These are phyloP conservation scores for Panorpa germanica DNA, from an alignment of 2,888 invertebrate species.

Conservation along the genomic window DNA sequence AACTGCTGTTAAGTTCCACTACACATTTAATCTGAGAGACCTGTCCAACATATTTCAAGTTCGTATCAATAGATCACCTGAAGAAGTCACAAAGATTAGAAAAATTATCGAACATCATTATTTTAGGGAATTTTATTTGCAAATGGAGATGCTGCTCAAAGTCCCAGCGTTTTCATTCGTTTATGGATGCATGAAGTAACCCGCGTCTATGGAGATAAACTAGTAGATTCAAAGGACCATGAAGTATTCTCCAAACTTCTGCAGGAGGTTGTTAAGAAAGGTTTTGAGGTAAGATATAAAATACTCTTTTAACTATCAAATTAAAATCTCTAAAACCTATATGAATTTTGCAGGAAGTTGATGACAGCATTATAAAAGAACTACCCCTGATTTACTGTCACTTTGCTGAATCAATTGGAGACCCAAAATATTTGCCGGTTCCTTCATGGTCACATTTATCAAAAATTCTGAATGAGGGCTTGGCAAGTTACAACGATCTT, in stretches of 20 bases:
- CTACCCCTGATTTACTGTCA: slow-evolving; percentile 78
- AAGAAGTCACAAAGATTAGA: too few species aligned
- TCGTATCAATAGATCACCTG: slow-evolving; percentile 11
- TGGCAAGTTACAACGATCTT: slow-evolving; percentile 74
- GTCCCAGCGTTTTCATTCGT: slow-evolving; percentile 51
- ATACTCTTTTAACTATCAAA: too few species aligned
- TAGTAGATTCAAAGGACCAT: slow-evolving; percentile 63
- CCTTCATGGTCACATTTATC: slow-evolving; percentile 52
- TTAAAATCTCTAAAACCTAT: too few species aligned
- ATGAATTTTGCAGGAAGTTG: slow-evolving; percentile 60
- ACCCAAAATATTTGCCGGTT: slow-evolving; percentile 72
- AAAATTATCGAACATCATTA: too few species aligned
- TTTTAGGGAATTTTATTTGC: slow-evolving; percentile 68
- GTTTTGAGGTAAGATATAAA: slow-evolving; percentile 49
- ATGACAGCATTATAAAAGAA: slow-evolving; percentile 53
- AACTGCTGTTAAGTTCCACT: slow-evolving; percentile 90
- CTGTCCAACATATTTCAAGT: slow-evolving; percentile 87
- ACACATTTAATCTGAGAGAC: slow-evolving; percentile 82
- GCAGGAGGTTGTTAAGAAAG: slow-evolving; percentile 63
- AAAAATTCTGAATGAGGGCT: slow-evolving; percentile 60
- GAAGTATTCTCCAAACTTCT: slow-evolving; percentile 56
- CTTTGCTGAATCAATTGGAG: slow-evolving; percentile 76
- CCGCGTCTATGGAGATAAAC: slow-evolving; percentile 81
- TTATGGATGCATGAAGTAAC: slow-evolving; percentile 84
- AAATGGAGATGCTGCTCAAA: slow-evolving; percentile 50